A percentile compares a stretch with the other conserved stretches of the same genome.
phyloP scores from a whole-genome alignment of 2,888 invertebrate species.

The Hirtodrosophila cameraria region DNA sequence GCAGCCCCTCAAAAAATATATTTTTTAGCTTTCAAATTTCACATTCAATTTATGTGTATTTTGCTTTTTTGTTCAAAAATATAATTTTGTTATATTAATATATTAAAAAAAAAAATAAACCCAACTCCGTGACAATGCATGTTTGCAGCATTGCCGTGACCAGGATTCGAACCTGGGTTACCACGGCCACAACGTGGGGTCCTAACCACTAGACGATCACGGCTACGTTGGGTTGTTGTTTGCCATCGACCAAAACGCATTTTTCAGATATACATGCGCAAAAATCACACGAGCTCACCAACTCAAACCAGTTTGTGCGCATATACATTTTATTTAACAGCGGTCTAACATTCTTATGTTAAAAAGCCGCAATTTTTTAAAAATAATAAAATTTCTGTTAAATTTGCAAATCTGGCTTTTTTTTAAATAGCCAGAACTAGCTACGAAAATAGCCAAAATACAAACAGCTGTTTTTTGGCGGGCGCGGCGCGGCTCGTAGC shows the following conservation, averaged over 20 bases:
- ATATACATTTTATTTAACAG: no score
- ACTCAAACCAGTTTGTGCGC: neutral
- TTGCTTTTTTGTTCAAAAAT: neutral
- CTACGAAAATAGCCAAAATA: no score
- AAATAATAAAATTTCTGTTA: no score
- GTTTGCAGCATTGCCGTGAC: conserved; percentile 67
- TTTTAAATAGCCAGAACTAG: no score
- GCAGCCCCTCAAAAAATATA: no score
- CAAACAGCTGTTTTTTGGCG: no score
- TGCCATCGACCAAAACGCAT: conserved; percentile 33
- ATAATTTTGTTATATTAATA: neutral
- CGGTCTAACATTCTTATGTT: no score
- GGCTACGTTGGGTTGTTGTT: conserved; percentile 56
- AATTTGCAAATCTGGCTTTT: no score
- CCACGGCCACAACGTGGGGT: conserved; percentile 74
- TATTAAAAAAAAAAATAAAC: conserved; percentile 17
- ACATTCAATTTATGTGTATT: no score
- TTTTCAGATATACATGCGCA: conserved; percentile 45
- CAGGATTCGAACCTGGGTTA: conserved; percentile 74
- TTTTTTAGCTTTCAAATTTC: no score
- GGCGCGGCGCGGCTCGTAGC: no score
- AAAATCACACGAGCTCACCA: conserved; percentile 15
- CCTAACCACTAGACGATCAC: conserved; percentile 75
- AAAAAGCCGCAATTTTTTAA: no score
- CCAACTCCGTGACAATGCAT: conserved; percentile 68